phyloP scores from a whole-genome alignment of 1,140 invertebrate genomes.

The Zaprionus inermis region DNA sequence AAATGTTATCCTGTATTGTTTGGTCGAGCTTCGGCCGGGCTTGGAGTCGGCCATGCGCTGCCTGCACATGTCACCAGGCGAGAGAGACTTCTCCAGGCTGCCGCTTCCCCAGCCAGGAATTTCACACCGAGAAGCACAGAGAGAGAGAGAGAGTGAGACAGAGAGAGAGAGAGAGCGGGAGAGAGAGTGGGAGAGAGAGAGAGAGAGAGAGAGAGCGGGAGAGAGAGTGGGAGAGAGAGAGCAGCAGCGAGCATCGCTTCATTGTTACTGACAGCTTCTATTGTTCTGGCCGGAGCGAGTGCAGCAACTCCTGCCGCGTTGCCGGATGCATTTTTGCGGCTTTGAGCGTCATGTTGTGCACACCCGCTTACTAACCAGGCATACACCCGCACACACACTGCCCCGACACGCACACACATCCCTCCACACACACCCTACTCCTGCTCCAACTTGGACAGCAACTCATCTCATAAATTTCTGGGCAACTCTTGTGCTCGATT shows the following conservation, averaged over 20 bases:
- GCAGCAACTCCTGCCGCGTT: constrained; percentile 31
- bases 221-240: not conserved
- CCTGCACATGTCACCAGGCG: constrained; percentile 48
- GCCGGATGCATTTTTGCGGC: constrained; percentile 37
- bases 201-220: not conserved
- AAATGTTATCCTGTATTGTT: constrained; percentile 64
- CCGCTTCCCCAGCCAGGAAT: constrained; percentile 4
- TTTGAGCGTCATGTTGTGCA: constrained; percentile 37
- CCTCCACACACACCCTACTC: no score
- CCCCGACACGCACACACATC: no score
- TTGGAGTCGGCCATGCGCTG: constrained; percentile 32
- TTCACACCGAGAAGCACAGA: not conserved
- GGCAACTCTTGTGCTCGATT: constrained; percentile 10
- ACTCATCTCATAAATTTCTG: constrained; percentile 31
- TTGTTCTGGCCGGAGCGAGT: constrained; percentile 30
- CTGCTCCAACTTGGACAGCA: not conserved
- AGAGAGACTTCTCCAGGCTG: constrained; percentile 35
- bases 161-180: not conserved
- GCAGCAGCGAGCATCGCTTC: constrained; percentile 41
- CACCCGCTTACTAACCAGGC: constrained; percentile 6
- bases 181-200: not conserved
- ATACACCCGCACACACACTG: not conserved
- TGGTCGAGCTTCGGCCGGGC: constrained; percentile 22
- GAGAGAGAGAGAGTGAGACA: not conserved
- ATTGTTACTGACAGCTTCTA: constrained; percentile 49